phyloP scores from a whole-genome alignment of 2,888 invertebrate species.

The Orgyia antiqua region DNA sequence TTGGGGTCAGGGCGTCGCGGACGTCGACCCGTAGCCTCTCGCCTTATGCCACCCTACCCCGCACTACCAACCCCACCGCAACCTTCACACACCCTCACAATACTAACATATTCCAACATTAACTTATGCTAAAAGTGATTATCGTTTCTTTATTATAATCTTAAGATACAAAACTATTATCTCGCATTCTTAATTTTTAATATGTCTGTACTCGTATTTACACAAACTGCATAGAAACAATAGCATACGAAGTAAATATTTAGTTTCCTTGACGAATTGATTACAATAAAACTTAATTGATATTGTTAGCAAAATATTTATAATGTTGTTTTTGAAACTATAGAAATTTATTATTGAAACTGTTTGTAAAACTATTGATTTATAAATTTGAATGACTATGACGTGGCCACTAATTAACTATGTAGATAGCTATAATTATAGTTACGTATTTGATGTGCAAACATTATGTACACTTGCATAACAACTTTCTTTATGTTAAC shows the following conservation, averaged over 20 bases:
- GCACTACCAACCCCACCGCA: conserved; percentile 25
- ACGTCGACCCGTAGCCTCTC: conserved; percentile 69
- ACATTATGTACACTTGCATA: conserved; percentile 19
- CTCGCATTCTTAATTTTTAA: too few relatives aligned
- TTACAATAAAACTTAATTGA: too few relatives aligned
- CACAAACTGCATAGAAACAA: too few relatives aligned
- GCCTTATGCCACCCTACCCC: conserved; percentile 46
- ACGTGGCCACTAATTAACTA: conserved; percentile 18
- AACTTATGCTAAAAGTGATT: conserved; percentile 9
- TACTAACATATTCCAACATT: conserved; percentile 22
- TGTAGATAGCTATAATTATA: conserved; percentile 12
- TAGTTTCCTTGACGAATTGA: too few relatives aligned
- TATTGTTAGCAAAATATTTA: too few relatives aligned
- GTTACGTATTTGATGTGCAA: conserved; percentile 20
- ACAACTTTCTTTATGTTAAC: conserved; percentile 21
- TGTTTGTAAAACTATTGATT: conserved; percentile 6
- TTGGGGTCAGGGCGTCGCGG: conserved; percentile 77
- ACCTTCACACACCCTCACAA: conserved; percentile 24
- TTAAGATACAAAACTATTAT: neutral
- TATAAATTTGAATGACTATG: conserved; percentile 16
- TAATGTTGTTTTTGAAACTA: too few relatives aligned
- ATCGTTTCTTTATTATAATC: neutral
- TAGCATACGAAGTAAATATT: too few relatives aligned
- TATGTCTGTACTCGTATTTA: too few relatives aligned
- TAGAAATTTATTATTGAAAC: too few relatives aligned